Evolutionary conservation across 2,888 invertebrate species (phyloP).

Genomic region (Pseudococcus longispinus): DNA sequence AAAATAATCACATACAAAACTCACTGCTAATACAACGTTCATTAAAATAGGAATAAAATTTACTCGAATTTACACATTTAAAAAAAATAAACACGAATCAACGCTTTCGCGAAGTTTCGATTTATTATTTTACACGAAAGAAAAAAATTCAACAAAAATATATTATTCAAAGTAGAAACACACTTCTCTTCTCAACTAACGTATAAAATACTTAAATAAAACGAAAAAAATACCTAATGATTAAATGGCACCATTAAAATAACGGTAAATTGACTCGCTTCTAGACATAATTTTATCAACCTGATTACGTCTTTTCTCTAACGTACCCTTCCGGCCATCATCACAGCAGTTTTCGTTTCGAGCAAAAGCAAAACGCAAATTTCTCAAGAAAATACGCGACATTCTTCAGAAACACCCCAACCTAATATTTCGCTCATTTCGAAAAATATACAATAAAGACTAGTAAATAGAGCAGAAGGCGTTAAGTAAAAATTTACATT

Average conservation of each 20-base stretch:
- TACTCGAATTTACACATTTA: background rate
- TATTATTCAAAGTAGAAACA: background rate
- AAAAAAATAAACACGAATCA: background rate
- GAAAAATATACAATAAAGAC: constrained; percentile 11
- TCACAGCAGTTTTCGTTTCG: background rate
- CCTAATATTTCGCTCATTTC: background rate
- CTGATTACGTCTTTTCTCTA: background rate
- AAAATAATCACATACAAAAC: constrained; percentile 42
- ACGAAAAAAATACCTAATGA: background rate
- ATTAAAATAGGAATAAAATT: constrained; percentile 34
- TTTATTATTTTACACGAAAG: background rate
- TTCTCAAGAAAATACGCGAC: background rate
- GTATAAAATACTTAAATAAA: background rate
- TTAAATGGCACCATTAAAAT: constrained; percentile 38
- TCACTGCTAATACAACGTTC: constrained; percentile 24
- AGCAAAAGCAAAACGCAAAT: background rate
- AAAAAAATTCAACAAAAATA: background rate
- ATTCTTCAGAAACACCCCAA: background rate
- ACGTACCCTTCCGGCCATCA: background rate
- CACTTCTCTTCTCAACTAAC: background rate
- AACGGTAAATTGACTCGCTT: constrained; percentile 41
- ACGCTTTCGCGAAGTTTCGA: background rate
- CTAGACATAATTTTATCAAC: background rate
- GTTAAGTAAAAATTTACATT: background rate
- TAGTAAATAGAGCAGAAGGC: background rate